A percentile compares a stretch with the other conserved stretches of the same genome.
Evolutionary conservation across 2,888 invertebrate species (phyloP).

Genomic region (Ptilodon capucinus): DNA sequence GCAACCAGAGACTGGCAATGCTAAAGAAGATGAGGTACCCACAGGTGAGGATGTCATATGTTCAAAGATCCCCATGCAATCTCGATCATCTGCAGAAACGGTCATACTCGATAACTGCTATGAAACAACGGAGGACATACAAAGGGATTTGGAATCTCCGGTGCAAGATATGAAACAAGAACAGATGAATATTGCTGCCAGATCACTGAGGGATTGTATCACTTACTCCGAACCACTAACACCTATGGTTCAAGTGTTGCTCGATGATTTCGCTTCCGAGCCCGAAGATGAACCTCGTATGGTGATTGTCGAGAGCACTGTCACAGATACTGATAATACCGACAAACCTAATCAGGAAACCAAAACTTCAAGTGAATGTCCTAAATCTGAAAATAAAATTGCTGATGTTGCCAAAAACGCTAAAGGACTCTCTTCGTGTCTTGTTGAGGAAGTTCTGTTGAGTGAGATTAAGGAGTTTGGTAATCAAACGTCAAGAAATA

Average conservation of each 20-base stretch:
- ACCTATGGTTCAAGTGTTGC: constrained; percentile 57
- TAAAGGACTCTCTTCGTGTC: constrained; percentile 13
- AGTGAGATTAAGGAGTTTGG: constrained; percentile 14
- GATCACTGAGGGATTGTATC: constrained; percentile 58
- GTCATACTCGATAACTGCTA: constrained; percentile 58
- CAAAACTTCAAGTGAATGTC: constrained; percentile 18
- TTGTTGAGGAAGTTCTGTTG: constrained; percentile 12
- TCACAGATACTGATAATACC: constrained; percentile 19
- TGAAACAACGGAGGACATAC: constrained; percentile 57
- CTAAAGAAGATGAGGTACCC: constrained; percentile 40
- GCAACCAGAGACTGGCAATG: constrained; percentile 40
- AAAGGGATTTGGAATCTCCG: constrained; percentile 48
- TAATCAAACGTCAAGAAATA: neutral
- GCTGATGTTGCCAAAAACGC: constrained; percentile 14
- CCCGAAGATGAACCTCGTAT: constrained; percentile 50
- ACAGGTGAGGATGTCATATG: constrained; percentile 63
- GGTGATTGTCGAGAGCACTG: constrained; percentile 47
- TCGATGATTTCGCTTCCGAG: constrained; percentile 64
- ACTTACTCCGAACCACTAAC: constrained; percentile 62
- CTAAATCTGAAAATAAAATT: constrained; percentile 10
- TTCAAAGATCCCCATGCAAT: constrained; percentile 50
- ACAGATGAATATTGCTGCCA: constrained; percentile 18
- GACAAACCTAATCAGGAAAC: constrained; percentile 16
- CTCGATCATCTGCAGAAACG: constrained; percentile 69
- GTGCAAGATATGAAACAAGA: constrained; percentile 12